Evolutionary conservation across 2,888 invertebrate species (phyloP).

Genomic region (Drosophila emarginata): DNA sequence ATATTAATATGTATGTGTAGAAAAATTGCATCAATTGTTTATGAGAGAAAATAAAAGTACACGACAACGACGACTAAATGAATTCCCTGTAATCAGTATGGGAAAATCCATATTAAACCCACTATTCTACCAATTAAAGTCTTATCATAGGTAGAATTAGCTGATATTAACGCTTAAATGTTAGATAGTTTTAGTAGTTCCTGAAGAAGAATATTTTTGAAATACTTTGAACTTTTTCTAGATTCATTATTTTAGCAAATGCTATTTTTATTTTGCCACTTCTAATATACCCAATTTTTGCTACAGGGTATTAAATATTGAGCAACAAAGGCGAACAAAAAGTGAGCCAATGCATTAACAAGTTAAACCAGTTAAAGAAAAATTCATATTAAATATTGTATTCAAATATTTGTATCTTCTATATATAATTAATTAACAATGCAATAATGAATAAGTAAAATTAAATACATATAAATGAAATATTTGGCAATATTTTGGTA

Average conservation of each 20-base stretch:
- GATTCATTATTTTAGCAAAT: too few species aligned
- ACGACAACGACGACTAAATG: background rate
- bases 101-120: too few species aligned
- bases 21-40: conserved; percentile 32
- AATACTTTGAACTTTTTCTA: too few species aligned
- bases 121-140: too few species aligned
- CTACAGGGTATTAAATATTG: background rate
- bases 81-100: background rate
- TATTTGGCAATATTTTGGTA: background rate
- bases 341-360: background rate
- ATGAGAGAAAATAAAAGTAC: conserved; percentile 6
- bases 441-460: background rate
- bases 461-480: conserved; percentile 1
- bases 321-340: background rate
- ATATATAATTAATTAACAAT: background rate
- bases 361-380: conserved; percentile 12
- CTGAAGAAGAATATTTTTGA: too few species aligned
- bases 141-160: too few species aligned
- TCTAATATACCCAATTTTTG: background rate
- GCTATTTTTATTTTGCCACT: too few species aligned
- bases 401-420: background rate
- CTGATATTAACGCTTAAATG: too few species aligned
- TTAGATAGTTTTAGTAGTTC: too few species aligned
- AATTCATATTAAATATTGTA: conserved; percentile 4
- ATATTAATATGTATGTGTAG: too few species aligned